Conservation (phyloP, 2,113 vertebrate genomes). For the Oncorhynchus tshawytscha region DNA sequence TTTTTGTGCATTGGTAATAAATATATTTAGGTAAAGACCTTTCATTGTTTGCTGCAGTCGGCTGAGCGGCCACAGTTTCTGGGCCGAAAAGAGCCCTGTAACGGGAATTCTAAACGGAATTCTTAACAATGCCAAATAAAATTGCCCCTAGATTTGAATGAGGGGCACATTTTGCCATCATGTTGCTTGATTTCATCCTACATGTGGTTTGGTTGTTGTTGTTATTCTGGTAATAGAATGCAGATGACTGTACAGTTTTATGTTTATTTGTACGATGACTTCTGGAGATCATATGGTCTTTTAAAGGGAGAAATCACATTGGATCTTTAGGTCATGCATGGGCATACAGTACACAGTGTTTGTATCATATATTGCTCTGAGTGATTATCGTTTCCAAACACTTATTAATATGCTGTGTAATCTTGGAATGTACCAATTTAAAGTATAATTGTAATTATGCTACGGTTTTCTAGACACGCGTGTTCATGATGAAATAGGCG, state of each 20-base stretch:
- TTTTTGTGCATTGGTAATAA: constrained; percentile 17
- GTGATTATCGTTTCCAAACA: constrained; percentile 11
- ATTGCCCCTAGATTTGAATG: too few relatives aligned
- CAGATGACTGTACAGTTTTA: neutral
- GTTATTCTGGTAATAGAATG: too few relatives aligned
- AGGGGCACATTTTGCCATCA: neutral
- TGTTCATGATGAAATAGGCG: too few relatives aligned
- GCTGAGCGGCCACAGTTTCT: too few relatives aligned
- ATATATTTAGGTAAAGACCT: neutral
- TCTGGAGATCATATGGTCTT: neutral
- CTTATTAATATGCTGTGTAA: constrained; percentile 22
- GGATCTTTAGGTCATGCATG: too few relatives aligned
- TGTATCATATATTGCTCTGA: too few relatives aligned
- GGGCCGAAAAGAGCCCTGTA: too few relatives aligned
- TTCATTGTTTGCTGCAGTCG: too few relatives aligned
- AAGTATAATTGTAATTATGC: constrained; percentile 29
- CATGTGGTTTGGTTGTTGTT: neutral
- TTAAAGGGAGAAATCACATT: neutral
- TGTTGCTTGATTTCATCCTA: neutral
- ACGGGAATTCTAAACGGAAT: neutral
- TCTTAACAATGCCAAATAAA: neutral
- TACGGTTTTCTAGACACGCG: constrained; percentile 4
- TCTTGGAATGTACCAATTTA: constrained; percentile 6
- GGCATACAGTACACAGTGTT: too few relatives aligned
- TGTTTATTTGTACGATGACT: neutral